These are phyloP conservation scores for Stictonetta naevosa DNA, from an alignment of 2,113 vertebrate species.

Conservation along the genomic window DNA sequence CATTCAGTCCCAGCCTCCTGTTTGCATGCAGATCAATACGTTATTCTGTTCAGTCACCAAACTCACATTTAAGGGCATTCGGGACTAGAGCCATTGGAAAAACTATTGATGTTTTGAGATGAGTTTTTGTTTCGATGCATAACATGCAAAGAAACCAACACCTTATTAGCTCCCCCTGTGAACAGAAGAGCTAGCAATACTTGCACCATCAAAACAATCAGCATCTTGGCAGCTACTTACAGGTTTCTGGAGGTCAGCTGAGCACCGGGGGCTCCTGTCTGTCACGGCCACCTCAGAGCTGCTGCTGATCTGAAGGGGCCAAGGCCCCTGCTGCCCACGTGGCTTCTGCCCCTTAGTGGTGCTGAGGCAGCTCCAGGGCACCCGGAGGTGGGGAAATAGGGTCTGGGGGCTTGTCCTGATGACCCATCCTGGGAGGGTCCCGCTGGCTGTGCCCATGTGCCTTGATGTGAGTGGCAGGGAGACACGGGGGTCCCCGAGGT, in stretches of 20 bases:
- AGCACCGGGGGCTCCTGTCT: not conserved
- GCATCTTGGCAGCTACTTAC: not conserved
- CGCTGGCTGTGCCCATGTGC: too few species aligned
- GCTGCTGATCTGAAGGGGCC: too few species aligned
- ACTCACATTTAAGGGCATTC: not conserved
- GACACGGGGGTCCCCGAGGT: not conserved
- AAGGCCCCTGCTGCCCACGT: too few species aligned
- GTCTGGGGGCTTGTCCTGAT: too few species aligned
- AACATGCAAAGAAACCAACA: not conserved
- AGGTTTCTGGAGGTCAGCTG: not conserved
- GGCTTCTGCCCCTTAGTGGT: too few species aligned
- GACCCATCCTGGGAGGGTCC: too few species aligned
- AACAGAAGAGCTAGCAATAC: not conserved
- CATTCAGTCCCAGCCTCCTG: not conserved
- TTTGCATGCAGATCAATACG: not conserved
- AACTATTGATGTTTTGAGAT: not conserved
- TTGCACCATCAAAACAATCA: not conserved
- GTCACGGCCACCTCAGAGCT: too few species aligned
- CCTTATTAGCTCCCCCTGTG: not conserved
- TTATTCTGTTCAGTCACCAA: not conserved
- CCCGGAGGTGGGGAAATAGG: too few species aligned
- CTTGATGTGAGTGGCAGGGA: not conserved
- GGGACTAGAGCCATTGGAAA: not conserved
- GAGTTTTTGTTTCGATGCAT: not conserved
- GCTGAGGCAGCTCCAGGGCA: too few species aligned